A percentile compares a stretch with the other conserved stretches of the same genome.
Evolutionary conservation across 2,888 invertebrate species (phyloP).

Genomic region (Drosophila rubida): DNA sequence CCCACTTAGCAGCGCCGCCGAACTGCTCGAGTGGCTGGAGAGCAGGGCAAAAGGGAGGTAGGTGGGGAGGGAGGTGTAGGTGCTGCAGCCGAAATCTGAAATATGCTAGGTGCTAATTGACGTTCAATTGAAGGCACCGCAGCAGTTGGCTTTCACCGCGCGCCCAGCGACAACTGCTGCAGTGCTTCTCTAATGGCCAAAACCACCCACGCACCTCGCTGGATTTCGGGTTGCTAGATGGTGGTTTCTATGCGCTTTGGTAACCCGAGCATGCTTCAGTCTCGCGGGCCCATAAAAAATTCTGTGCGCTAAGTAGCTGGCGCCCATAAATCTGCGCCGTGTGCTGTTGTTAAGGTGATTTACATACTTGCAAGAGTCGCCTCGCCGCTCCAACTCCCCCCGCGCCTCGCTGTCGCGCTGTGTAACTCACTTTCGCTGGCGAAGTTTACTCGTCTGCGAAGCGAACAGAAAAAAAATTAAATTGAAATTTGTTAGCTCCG

Average conservation of each 20-base stretch:
- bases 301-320: conserved; percentile 70
- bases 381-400: not conserved
- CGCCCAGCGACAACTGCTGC: conserved; percentile 41
- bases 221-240: not conserved
- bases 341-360: conserved; percentile 70
- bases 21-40: conserved; percentile 13
- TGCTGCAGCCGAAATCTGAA: conserved; percentile 27
- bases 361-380: conserved; percentile 60
- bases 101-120: conserved; percentile 48
- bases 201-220: conserved; percentile 31
- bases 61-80: too few relatives aligned
- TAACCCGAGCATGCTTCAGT: conserved; percentile 49
- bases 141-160: conserved; percentile 45
- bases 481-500: conserved; percentile 62
- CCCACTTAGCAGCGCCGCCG: conserved; percentile 33
- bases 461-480: conserved; percentile 49
- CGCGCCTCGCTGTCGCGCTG: conserved; percentile 22
- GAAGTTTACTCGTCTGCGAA: conserved; percentile 28
- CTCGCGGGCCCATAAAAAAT: conserved; percentile 60
- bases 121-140: conserved; percentile 39
- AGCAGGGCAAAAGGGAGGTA: conserved; percentile 16
- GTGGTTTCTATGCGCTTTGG: conserved; percentile 28
- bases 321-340: conserved; percentile 70
- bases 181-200: conserved; percentile 25
- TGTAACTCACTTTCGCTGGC: conserved; percentile 54